These are phyloP conservation scores for Porites cylindrica DNA, from an alignment of 92 coral and sea anemone species.

Conservation along the genomic window DNA sequence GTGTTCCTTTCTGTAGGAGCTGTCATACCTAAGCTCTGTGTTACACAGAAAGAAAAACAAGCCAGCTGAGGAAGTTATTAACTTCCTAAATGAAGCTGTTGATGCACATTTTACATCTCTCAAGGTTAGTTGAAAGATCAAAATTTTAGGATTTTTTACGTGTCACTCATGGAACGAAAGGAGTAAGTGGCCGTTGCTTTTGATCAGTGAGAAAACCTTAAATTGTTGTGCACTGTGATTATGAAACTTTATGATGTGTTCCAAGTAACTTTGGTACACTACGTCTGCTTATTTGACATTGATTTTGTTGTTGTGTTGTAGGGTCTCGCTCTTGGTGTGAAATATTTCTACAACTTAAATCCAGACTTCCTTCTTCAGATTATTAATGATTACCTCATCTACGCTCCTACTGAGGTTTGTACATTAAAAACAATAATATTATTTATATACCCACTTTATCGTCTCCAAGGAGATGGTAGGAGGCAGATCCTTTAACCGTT, in stretches of 20 bases:
- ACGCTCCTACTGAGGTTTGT: conserved; percentile 97
- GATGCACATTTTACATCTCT: conserved; percentile 91
- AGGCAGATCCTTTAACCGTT: too few species aligned
- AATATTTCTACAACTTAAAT: conserved; percentile 86
- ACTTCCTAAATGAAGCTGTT: conserved; percentile 86
- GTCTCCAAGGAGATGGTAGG: too few species aligned
- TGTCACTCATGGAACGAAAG: background rate
- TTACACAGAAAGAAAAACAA: conserved; percentile 87
- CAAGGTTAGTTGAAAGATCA: conserved; percentile 68
- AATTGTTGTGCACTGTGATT: too few species aligned
- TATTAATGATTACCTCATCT: conserved; percentile 86
- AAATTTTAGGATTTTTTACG: too few species aligned
- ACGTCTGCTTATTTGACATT: background rate
- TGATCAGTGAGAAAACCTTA: too few species aligned
- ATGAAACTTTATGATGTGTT: too few species aligned
- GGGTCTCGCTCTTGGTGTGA: conserved; percentile 95
- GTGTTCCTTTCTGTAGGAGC: conserved; percentile 69
- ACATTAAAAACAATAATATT: too few species aligned
- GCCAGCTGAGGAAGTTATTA: conserved; percentile 84
- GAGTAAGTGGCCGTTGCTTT: background rate
- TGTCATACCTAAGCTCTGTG: conserved; percentile 93
- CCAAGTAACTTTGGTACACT: background rate
- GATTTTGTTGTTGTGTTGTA: conserved; percentile 32
- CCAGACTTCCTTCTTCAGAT: conserved; percentile 97
- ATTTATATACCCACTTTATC: too few species aligned